Evolutionary conservation across 2,113 vertebrate species (phyloP).

Genomic region (Elgaria multicarinata): DNA sequence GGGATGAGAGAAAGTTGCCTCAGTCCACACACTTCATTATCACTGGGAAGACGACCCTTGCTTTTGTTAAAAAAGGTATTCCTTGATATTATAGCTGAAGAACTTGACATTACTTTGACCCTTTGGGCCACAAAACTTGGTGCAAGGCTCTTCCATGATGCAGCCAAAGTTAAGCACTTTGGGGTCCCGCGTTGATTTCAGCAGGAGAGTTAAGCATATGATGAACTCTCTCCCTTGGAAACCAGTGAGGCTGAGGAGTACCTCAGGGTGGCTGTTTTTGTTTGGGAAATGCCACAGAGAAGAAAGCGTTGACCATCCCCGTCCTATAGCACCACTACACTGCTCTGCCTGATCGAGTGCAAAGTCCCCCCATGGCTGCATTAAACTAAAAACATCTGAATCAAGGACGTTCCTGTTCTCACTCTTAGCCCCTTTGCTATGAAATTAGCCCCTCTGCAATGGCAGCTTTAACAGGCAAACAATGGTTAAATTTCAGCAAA

Average conservation of each 20-base stretch:
- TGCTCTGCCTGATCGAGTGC: neutral
- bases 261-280: neutral
- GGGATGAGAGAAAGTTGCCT: neutral
- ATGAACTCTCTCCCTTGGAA: neutral
- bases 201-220: neutral
- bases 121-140: no score
- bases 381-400: neutral
- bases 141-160: neutral
- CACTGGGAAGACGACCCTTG: neutral
- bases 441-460: neutral
- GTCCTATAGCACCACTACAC: neutral
- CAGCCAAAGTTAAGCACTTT: neutral
- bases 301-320: neutral
- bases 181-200: neutral
- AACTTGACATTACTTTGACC: neutral
- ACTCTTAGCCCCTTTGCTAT: neutral
- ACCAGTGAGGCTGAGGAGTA: neutral
- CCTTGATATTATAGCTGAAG: neutral
- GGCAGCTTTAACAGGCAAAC: neutral
- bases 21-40: neutral
- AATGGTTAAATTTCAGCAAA: slow-evolving; percentile 44
- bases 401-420: neutral
- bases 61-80: neutral
- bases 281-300: neutral
- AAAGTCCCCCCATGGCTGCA: neutral